Base-by-base conservation (phyloP, 2,797 vertebrate species). In the Cossypha polioptera region DNA sequence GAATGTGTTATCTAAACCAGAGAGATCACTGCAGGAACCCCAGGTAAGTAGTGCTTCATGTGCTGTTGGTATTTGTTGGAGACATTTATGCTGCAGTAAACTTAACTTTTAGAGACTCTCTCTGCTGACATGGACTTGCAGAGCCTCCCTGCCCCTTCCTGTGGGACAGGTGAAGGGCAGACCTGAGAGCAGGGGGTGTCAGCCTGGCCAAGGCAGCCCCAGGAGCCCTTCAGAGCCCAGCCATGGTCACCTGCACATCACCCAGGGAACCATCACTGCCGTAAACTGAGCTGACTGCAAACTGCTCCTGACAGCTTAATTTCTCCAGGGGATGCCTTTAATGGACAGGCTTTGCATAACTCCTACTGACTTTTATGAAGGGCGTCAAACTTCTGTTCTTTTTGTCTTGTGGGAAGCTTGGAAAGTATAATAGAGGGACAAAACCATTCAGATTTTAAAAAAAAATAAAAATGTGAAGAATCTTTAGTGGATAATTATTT, bases 291-390 rank as follows among this genome's bases (percentile, higher is more conserved):
- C 36, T 10, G 36, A 36, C 36, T 36, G 36, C 74, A 95, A 96
- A 96, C 79, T 72, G 54, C 61, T 94, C 36, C 67, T 93, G 97
- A 85, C 95, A 96, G 88, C 53, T 81, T 94, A 90, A 95, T 97
- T 96, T 87, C 93, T 92, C 89, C 50, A 17, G 48, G 33, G 65
- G 6, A 47, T 31, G 18, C 51, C 62, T 50, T 92, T 76, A 93
- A 87, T 87, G 36, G 53, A 40, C 61, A 43, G 36, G 58, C 11
- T 86, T 58, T 92, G 54, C 25, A 28, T 63, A 65, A 67, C 65
- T 94, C n/a, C 29, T n/a, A 2, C 26, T 92, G 66, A 74, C 62
- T 92, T 95, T 88, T 87, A 72, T 57, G 50, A 95, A 96, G 68
- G 79, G 21, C 20, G 10, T 86, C 68, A 26, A 4, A 28, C 20